Base-by-base conservation (phyloP, 2,888 invertebrate genomes). In the Blomia tropicalis region DNA sequence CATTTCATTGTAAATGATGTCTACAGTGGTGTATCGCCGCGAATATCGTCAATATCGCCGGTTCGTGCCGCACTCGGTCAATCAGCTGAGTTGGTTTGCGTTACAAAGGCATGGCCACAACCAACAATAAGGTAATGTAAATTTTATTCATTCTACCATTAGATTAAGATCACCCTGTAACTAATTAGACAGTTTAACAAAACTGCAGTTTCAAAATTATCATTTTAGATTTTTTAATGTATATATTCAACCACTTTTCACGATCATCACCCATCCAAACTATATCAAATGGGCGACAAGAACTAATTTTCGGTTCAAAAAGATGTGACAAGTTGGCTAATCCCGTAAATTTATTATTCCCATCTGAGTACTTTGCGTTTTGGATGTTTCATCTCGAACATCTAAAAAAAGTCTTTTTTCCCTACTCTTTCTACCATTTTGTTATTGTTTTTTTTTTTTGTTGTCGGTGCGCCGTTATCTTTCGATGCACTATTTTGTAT, bases 31-130 rank as follows among this genome's bases (percentile, higher is more conserved):
- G 47, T 62, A n/a, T 41, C 58, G 14, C 64, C 64, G 4, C 58
- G 64, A 23, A 64, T 64, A n/a, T 53, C 62, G 36, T 62, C 44
- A 14, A 31, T 47, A 31, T 62, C 66, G 5, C 30, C 58, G n/a
- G 63, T 67, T 11, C 53, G 61, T 36, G 59, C 63, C 27, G 61
- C 60, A 43, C 66, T 69, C n/a, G 71, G 72, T 2, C 66, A 68
- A 17, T 68, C 65, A 1, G 69, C 70, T 1, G 72, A 74, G 64
- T 68, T 75, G 5, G 70, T 73, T 1, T 75, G 75, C 67, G 73
- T 71, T 1, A 73, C 73, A 53, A 71, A 70, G 62, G 73, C 72
- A 3, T 71, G 70, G 67, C 74, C 74, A 1, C 67, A 71, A 2
- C 73, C 74, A 7, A 67, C 64, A 4, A 73, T 73, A 68, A 69